Evolutionary conservation across 2,797 vertebrate genomes (phyloP), one percentile per base, ranked within the genome.

Genomic region (Crocidura indochinensis): DNA sequence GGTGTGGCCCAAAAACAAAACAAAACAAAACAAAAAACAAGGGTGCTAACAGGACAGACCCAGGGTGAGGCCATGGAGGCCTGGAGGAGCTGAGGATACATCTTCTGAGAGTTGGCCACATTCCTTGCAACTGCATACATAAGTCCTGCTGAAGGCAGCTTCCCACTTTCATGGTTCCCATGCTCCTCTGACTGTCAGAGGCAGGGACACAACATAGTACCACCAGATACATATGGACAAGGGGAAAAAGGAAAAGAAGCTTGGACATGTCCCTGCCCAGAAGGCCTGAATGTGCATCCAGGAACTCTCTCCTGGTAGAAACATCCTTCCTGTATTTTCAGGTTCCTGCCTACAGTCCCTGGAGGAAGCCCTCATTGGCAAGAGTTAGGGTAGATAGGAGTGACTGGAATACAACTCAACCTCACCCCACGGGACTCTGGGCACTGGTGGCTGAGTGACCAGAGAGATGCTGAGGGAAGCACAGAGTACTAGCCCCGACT

Each of bases 301-400:
- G 51, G 31, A 85, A 78, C 65, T 67, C 19, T 38, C 38, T 38
- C 38, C 38, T 38, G 1, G 71, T 29, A 46, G 46, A 71, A 92
- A 60, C 29, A 62, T 38, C 51, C 65, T 64, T 91, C 84, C 9
- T 1, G n/a, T 62, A 74, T 78, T 84, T 90, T 86, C 81, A 47
- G 44, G 87, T 64, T 90, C 49, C 84, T 83, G n/a, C 74, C 49
- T 0, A 0, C 26, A 51, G 89, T 82, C 81, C 89, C 84, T 44
- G 56, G 69, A 71, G 93, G 79, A 38, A 38, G 38, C 38, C 38
- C 77, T 83, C 60, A 89, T 79, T 96, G 68, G 76, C 87, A 91
- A 4, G 12, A 84, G 93, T 56, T 80, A 88, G n/a, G 68, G 26
- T 31, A 1, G 1, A 72, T 29, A 8, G 24, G 67, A 72, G 74